Conservation (phyloP, 2,797 vertebrate species). For the Phoeniculus purpureus region DNA sequence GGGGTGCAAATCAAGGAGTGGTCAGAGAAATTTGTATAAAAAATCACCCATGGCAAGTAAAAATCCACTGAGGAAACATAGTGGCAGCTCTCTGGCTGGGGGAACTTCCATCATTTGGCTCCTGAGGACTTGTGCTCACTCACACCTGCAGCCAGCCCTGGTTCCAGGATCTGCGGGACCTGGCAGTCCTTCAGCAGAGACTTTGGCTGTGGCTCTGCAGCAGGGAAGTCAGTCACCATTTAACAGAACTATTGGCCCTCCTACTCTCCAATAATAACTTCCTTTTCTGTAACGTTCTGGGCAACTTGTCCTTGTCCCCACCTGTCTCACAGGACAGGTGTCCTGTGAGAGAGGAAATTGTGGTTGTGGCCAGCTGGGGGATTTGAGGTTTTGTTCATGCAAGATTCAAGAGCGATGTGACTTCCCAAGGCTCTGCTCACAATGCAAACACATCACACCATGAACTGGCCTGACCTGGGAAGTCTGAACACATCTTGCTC, state of each 20-base stretch:
- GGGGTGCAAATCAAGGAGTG: background rate
- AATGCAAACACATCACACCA: background rate
- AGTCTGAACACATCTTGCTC: background rate
- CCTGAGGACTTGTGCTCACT: background rate
- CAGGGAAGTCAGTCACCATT: background rate
- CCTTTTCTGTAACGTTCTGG: background rate
- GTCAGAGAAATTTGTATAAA: background rate
- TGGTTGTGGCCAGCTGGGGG: background rate
- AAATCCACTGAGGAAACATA: background rate
- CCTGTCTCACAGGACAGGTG: rapidly evolving
- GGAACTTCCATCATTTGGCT: background rate
- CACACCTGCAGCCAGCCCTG: background rate
- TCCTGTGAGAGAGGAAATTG: background rate
- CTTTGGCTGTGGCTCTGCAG: background rate
- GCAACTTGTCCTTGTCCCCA: background rate
- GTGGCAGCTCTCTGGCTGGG: background rate
- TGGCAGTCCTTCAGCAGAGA: background rate
- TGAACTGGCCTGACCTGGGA: background rate
- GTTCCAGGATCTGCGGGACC: background rate
- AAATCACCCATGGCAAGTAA: background rate
- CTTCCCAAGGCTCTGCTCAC: background rate
- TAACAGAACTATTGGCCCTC: background rate
- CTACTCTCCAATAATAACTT: background rate
- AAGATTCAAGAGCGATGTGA: background rate
- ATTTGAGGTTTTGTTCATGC: background rate